phyloP scores from a whole-genome alignment of 2,888 invertebrate species.

The Melanargia galathea region DNA sequence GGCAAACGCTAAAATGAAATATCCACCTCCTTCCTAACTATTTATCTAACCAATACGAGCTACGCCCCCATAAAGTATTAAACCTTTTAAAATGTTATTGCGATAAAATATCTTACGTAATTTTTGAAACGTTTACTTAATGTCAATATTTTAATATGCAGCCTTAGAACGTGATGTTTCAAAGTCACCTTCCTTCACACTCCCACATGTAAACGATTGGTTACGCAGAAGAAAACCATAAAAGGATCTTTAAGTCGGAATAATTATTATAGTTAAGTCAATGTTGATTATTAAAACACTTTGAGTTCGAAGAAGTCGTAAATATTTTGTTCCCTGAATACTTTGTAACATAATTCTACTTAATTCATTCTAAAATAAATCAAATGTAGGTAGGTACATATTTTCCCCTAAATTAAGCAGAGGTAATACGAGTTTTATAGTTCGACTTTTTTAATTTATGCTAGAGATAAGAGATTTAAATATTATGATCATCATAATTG shows the following conservation, averaged over 20 bases:
- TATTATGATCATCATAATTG: too few species aligned
- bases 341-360: neutral
- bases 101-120: conserved; percentile 16
- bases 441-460: too few species aligned
- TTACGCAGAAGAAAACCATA: conserved; percentile 22
- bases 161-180: conserved; percentile 17
- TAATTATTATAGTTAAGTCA: conserved; percentile 14
- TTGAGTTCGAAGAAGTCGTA: conserved; percentile 8
- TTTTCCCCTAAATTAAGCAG: too few species aligned
- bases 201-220: conserved; percentile 29
- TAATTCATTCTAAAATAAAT: too few species aligned
- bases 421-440: too few species aligned
- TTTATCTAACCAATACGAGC: neutral
- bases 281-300: conserved; percentile 14
- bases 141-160: conserved; percentile 10
- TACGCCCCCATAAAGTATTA: conserved; percentile 4
- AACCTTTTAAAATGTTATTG: conserved; percentile 3
- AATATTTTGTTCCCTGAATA: neutral
- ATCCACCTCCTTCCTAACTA: neutral
- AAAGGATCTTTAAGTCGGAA: conserved; percentile 19
- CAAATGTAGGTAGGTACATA: too few species aligned
- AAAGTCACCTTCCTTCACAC: conserved; percentile 36
- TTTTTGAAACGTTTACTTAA: conserved; percentile 7
- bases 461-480: too few species aligned
- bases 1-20: neutral